Evolutionary conservation across 1,140 invertebrate species (phyloP), one percentile per base, ranked within the genome.

Genomic region (Amphibalanus amphitrite): DNA sequence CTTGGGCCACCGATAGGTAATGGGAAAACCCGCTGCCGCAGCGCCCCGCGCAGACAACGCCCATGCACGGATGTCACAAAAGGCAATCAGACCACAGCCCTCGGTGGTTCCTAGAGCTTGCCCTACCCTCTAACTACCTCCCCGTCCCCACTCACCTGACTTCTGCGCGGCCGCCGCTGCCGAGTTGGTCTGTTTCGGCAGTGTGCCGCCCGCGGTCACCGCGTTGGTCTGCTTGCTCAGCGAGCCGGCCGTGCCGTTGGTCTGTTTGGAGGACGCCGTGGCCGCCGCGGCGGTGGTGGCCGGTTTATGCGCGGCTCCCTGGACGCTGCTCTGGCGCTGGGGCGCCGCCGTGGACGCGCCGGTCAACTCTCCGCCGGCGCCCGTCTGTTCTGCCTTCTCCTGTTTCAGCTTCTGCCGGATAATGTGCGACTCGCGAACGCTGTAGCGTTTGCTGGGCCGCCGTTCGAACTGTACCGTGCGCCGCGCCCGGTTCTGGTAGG

Each of bases 391-490:
- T 28, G 26, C 26, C 8, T 70, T 70, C 23, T 82, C 81, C 78
- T 85, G 85, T 77, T 86, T 86, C 72, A 90, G 88, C 71, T 88
- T 83, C 78, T 92, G 90, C 30, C 89, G 79, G 28, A 91, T 78
- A 64, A 92, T 86, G 79, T 93, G 90, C 70, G 89, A 92, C 78
- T 93, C 92, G 69, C 95, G 82, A 69, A 94, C 84, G 29, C 92
- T 93, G 80, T 95, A 98, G 71, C 97, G 83, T 79, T 99, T 96
- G 82, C 94, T 97, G 0, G 96, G 95, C 72, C 94, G 85, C 74
- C 97, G 84, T 80, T 98, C 79, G 81, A 73, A 71, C 75, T 68
- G 72, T 0, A 75, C 74, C 28, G 76, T 76, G 25, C 75, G 69
- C 29, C 75, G 71, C 26, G 76, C 69, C 76, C 84, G 87, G 28